Conservation (phyloP, 1,140 invertebrate genomes). For the Papilio dardanus region DNA sequence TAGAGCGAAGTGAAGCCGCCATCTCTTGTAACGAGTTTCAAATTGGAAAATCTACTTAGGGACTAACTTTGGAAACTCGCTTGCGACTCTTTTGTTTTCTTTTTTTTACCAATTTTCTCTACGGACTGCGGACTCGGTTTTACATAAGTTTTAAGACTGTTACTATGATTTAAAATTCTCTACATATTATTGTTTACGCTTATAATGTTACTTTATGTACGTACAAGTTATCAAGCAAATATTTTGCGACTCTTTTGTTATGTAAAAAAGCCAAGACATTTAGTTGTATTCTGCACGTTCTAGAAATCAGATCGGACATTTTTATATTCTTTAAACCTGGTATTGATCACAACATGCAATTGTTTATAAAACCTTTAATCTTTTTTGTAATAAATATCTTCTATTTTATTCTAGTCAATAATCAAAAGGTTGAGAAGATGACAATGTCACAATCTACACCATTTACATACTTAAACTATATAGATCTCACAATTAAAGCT, state of each 20-base stretch:
- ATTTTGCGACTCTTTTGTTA: neutral
- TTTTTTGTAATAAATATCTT: too few relatives aligned
- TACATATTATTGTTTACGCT: neutral
- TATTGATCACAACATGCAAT: too few relatives aligned
- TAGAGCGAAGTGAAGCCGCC: slow-evolving; percentile 44
- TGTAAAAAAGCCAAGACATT: too few relatives aligned
- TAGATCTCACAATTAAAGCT: neutral
- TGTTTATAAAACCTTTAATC: too few relatives aligned
- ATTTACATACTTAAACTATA: neutral
- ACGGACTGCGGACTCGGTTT: slow-evolving; percentile 14
- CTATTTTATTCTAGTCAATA: neutral
- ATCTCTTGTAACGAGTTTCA: slow-evolving; percentile 68
- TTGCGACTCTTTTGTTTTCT: slow-evolving; percentile 34
- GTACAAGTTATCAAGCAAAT: neutral
- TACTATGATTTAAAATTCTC: slow-evolving; percentile 16
- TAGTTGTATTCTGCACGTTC: too few relatives aligned
- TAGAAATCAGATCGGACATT: too few relatives aligned
- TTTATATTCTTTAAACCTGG: too few relatives aligned
- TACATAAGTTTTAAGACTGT: slow-evolving; percentile 37
- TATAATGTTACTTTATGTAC: neutral
- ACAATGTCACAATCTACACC: neutral
- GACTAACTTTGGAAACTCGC: slow-evolving; percentile 52
- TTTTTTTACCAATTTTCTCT: slow-evolving; percentile 58
- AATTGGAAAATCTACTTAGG: slow-evolving; percentile 75
- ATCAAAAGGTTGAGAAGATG: neutral